These are phyloP conservation scores for Lophura nycthemera DNA, from an alignment of 2,113 vertebrate species.

Conservation along the genomic window DNA sequence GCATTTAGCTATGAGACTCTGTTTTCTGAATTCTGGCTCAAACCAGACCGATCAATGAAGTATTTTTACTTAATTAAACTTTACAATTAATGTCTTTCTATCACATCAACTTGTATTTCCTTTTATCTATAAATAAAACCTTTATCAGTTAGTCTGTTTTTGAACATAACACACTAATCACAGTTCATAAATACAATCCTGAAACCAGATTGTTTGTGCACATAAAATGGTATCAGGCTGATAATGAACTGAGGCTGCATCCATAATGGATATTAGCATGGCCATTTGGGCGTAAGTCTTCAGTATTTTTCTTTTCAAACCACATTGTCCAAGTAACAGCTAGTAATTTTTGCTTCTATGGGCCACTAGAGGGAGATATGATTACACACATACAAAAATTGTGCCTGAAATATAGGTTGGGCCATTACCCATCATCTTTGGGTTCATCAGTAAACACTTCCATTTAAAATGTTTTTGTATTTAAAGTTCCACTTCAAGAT, in stretches of 20 bases:
- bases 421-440: neutral
- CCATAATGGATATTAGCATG: neutral
- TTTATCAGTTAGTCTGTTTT: neutral
- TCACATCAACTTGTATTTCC: neutral
- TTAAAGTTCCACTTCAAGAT: neutral
- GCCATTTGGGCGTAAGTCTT: neutral
- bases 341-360: neutral
- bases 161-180: neutral
- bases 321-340: neutral
- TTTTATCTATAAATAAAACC: neutral
- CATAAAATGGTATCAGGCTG: neutral
- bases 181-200: neutral
- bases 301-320: neutral
- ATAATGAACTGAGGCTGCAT: neutral
- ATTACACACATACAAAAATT: neutral
- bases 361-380: slow-evolving; percentile 43
- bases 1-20: neutral
- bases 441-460: neutral
- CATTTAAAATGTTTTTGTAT: neutral
- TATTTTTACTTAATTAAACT: neutral
- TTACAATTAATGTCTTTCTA: neutral
- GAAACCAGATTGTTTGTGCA: neutral
- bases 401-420: neutral
- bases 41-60: neutral
- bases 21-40: neutral